Evolutionary conservation across 2,113 vertebrate genomes (phyloP).

Genomic region (Eidolon helvum): DNA sequence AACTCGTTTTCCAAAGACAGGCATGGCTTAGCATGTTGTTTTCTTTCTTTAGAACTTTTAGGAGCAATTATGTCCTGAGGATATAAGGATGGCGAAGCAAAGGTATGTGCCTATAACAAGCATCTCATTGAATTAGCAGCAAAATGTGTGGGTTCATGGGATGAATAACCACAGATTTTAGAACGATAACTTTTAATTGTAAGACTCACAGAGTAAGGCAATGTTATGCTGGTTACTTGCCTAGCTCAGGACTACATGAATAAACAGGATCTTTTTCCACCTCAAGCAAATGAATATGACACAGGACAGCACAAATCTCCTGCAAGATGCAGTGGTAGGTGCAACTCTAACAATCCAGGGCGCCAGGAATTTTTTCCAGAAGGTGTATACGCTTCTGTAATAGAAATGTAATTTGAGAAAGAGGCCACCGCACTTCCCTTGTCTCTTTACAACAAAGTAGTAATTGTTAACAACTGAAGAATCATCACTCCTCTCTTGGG

Average conservation of each 20-base stretch:
- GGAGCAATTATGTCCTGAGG: conserved; percentile 49
- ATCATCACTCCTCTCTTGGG: conserved; percentile 59
- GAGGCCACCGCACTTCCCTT: background rate
- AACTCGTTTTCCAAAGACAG: conserved; percentile 56
- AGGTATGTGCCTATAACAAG: conserved; percentile 30
- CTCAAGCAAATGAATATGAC: background rate
- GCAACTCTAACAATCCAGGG: background rate
- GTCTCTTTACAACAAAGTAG: conserved; percentile 69
- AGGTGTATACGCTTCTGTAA: conserved; percentile 12
- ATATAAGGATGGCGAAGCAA: conserved; percentile 29
- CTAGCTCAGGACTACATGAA: background rate
- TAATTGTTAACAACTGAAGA: conserved; percentile 66
- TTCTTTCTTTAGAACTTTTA: conserved; percentile 50
- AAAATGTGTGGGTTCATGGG: conserved; percentile 21
- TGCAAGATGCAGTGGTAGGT: background rate
- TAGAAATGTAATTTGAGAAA: conserved; percentile 47
- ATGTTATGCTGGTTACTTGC: background rate
- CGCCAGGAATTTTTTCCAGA: conserved; percentile 13
- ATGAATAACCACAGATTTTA: background rate
- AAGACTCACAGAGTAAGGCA: background rate
- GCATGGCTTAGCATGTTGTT: conserved; percentile 66
- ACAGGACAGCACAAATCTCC: background rate
- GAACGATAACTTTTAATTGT: background rate
- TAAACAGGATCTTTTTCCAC: background rate
- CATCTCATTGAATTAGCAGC: conserved; percentile 6